Percentiles rank a stretch among this genome's conserved stretches.
Conservation (phyloP, 2,113 vertebrate genomes). For the Lepidothrix coronata region DNA sequence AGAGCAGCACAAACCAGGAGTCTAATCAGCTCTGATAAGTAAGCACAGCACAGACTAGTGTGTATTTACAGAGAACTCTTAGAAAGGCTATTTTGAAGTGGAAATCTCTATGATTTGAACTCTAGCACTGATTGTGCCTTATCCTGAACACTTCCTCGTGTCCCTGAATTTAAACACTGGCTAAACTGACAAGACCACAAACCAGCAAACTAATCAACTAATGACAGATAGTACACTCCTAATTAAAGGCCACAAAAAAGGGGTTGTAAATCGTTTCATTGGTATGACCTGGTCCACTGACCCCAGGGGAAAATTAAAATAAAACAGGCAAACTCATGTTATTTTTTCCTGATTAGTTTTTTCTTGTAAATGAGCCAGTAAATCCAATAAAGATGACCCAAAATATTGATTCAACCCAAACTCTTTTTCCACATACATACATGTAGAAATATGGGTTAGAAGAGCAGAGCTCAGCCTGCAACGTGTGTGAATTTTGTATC, state of each 20-base stretch:
- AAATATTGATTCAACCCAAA: not conserved
- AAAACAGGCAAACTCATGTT: not conserved
- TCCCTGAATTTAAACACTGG: not conserved
- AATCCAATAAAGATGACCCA: not conserved
- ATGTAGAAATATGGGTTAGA: not conserved
- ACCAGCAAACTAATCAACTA: not conserved
- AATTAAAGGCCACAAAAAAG: constrained; percentile 53
- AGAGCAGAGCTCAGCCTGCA: not conserved
- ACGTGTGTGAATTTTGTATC: not conserved
- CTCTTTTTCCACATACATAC: not conserved
- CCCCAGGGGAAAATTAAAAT: not conserved
- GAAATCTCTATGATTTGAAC: not conserved
- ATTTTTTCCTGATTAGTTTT: not conserved
- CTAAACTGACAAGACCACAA: not conserved
- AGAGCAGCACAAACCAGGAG: not conserved
- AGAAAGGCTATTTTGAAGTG: not conserved
- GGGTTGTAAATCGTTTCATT: not conserved
- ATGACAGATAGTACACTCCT: not conserved
- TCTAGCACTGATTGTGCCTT: not conserved
- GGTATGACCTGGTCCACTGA: not conserved
- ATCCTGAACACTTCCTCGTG: not conserved
- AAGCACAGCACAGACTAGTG: not conserved
- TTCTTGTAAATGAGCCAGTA: not conserved
- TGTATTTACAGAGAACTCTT: not conserved
- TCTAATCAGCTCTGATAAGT: not conserved